These are phyloP conservation scores for Pentamera pediparva DNA, from an alignment of 53 echinoderm and acorn worm genomes.

Conservation along the genomic window DNA sequence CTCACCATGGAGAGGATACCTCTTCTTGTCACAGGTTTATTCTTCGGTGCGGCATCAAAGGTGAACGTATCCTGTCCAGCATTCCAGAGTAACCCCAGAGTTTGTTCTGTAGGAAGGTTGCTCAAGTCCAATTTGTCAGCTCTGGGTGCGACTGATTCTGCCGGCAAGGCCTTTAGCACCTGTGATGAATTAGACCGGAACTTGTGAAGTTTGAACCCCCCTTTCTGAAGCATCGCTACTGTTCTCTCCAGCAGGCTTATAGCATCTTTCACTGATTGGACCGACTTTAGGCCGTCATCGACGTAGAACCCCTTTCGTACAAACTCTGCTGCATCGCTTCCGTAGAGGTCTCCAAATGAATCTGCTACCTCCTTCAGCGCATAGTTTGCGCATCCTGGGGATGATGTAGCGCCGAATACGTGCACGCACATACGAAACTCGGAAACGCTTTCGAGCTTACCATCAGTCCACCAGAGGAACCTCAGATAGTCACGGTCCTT, in stretches of 20 bases:
- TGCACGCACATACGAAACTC: slow-evolving; percentile 60
- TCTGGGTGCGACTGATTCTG: slow-evolving; percentile 8
- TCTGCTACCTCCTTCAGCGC: slow-evolving; percentile 54
- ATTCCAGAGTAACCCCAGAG: slow-evolving; percentile 3
- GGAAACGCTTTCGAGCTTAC: not conserved
- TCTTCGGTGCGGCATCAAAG: slow-evolving; percentile 19
- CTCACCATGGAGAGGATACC: slow-evolving; percentile 28
- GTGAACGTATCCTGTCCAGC: slow-evolving; percentile 16
- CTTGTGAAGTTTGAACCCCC: slow-evolving; percentile 30
- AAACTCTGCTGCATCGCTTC: slow-evolving; percentile 43
- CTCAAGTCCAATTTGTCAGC: slow-evolving; percentile 21
- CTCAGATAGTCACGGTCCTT: slow-evolving; percentile 49
- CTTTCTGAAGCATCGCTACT: slow-evolving; percentile 30
- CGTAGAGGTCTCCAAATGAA: slow-evolving; percentile 29
- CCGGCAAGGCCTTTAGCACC: slow-evolving; percentile 13
- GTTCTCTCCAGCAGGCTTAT: slow-evolving; percentile 30
- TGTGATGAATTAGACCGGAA: slow-evolving; percentile 23
- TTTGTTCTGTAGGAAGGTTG: slow-evolving; percentile 28
- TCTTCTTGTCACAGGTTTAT: slow-evolving; percentile 29
- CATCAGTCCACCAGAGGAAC: slow-evolving; percentile 59
- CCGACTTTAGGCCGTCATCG: slow-evolving; percentile 43
- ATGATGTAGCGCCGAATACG: slow-evolving; percentile 46
- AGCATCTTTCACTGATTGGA: slow-evolving; percentile 33
- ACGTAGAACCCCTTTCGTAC: slow-evolving; percentile 51
- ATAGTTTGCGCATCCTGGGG: slow-evolving; percentile 63